These are phyloP conservation scores for Sternarchorhynchus goeldii DNA, from an alignment of 2,797 vertebrate genomes.

Conservation along the genomic window DNA sequence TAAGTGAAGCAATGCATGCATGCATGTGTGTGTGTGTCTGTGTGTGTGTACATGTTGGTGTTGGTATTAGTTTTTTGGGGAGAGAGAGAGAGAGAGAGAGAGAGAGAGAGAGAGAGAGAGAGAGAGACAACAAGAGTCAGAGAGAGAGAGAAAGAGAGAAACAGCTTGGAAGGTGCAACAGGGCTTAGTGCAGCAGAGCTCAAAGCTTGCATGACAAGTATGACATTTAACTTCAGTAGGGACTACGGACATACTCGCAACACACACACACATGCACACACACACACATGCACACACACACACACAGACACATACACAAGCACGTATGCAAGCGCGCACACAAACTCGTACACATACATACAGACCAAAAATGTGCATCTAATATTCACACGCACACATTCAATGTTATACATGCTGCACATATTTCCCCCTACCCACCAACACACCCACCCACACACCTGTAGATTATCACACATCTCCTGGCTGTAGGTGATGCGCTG, in stretches of 20 bases:
- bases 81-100: constrained; percentile 12
- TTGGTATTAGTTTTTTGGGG: too few relatives aligned
- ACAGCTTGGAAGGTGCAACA: constrained; percentile 45
- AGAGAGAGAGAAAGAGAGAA: constrained; percentile 22
- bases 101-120: constrained; percentile 5
- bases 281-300: constrained; percentile 14
- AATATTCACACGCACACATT: constrained; percentile 13
- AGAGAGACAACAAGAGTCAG: constrained; percentile 14
- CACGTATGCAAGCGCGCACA: constrained; percentile 8
- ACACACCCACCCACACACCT: constrained; percentile 74
- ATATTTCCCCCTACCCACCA: not conserved
- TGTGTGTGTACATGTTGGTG: not conserved
- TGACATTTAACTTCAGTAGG: constrained; percentile 63
- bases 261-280: constrained; percentile 33
- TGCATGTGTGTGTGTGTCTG: constrained; percentile 24
- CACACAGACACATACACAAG: constrained; percentile 20
- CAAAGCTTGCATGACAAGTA: constrained; percentile 60
- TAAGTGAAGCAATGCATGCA: not conserved
- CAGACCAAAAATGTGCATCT: not conserved
- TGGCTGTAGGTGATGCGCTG: constrained; percentile 98
- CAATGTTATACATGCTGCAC: constrained; percentile 17
- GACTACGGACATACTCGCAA: constrained; percentile 44
- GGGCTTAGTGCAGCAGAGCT: constrained; percentile 56
- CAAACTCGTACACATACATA: not conserved
- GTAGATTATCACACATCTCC: constrained; percentile 96